phyloP scores from a whole-genome alignment of 2,888 invertebrate species.

The Drosophila nigritarsus region DNA sequence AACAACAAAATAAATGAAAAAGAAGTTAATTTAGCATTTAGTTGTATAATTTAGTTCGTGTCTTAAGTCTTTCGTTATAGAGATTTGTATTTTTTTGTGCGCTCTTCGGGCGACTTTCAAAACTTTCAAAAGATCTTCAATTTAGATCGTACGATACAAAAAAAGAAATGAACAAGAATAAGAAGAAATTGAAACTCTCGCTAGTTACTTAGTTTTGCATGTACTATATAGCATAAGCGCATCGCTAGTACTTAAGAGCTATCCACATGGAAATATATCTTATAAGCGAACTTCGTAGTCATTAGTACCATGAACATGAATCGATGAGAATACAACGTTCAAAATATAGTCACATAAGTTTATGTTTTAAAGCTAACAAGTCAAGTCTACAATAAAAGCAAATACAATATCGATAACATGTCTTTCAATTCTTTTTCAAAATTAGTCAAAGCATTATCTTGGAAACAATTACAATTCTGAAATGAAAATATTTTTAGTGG shows the following conservation, averaged over 20 bases:
- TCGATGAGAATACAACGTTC: conserved; percentile 47
- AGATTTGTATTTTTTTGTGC: conserved; percentile 69
- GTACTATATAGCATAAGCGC: conserved; percentile 61
- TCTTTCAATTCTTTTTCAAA: neutral
- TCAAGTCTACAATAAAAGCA: conserved; percentile 63
- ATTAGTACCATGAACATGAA: conserved; percentile 55
- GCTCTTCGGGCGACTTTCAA: conserved; percentile 53
- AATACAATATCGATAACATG: conserved; percentile 22
- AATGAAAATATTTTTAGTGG: neutral
- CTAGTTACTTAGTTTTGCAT: conserved; percentile 58
- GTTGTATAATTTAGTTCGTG: conserved; percentile 58
- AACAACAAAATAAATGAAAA: neutral
- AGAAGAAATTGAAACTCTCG: conserved; percentile 14
- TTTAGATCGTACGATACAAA: conserved; percentile 61
- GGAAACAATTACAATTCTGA: neutral
- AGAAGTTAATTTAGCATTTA: conserved; percentile 20
- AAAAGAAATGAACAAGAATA: conserved; percentile 2
- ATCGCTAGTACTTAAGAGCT: conserved; percentile 33
- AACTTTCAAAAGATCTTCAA: conserved; percentile 81
- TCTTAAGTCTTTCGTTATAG: conserved; percentile 81
- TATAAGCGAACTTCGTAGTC: conserved; percentile 64
- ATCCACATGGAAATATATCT: neutral
- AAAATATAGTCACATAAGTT: conserved; percentile 69
- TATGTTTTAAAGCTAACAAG: conserved; percentile 57
- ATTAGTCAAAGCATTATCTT: neutral